Evolutionary conservation across 2,113 vertebrate species (phyloP), one percentile per base, ranked within the genome.

Genomic region (Apeltes quadracus): DNA sequence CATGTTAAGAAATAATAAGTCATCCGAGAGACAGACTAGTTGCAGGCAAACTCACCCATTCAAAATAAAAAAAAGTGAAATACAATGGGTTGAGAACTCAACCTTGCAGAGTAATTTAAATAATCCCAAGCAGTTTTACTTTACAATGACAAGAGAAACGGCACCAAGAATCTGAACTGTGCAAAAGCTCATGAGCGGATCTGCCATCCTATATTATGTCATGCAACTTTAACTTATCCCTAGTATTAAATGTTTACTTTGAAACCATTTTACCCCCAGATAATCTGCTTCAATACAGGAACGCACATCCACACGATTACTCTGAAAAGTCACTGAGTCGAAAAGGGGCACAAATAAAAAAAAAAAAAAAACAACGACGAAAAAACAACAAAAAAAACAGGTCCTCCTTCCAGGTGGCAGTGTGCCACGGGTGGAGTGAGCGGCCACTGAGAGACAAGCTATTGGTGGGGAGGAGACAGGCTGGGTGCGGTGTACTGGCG

Each of bases 121-220:
- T 81, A 84, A 84, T 79, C 82, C 79, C 69, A 90, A 88, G 88
- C 79, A 87, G 71, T 78, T 77, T 79, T 69, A 89, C 89, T 90
- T 89, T 85, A 92, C 85, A 85, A 85, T 84, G 85, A 93, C 85
- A 51, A 86, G 89, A 89, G 84, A 84, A 93, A 94, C 92, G 92
- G 92, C 95, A 94, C 93, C 82, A 76, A 90, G 64, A 89, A 89
- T 87, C 92, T 82, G 87, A 89, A 90, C 84, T 94, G 94, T 94
- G 94, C 94, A 92, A 93, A 88, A 95, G 95, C 94, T 92, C 87
- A 93, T 91, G 84, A 91, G 89, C 84, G 32, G 64, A 93, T 94
- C 92, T 94, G 94, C 92, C 92, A 82, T 93, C 91, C 55, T 93
- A 94, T 91, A 93, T 89, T 94, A 92, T 93, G 94, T 93, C 96